These are phyloP conservation scores for Leptobrachium ailaonicum DNA, from an alignment of 2,113 vertebrate species.

Conservation along the genomic window DNA sequence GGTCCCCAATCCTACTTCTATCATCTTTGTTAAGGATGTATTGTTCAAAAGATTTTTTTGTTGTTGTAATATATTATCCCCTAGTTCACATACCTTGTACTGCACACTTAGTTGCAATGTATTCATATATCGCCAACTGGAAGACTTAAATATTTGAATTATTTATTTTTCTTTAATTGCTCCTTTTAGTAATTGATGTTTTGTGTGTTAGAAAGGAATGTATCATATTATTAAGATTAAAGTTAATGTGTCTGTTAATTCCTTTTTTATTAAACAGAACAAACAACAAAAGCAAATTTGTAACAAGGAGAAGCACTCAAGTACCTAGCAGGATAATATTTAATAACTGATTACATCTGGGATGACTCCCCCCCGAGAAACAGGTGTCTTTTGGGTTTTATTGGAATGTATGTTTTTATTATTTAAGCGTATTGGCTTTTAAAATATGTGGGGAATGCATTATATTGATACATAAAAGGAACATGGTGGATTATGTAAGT, in stretches of 20 bases:
- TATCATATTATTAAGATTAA: not conserved
- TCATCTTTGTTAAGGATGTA: too few species aligned
- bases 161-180: too few species aligned
- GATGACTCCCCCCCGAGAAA: not conserved
- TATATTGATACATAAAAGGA: not conserved
- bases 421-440: not conserved
- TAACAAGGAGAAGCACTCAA: not conserved
- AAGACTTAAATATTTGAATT: too few species aligned
- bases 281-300: not conserved
- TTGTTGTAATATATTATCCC: too few species aligned
- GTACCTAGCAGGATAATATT: not conserved
- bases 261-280: constrained; percentile 35
- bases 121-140: too few species aligned
- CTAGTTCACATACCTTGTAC: too few species aligned
- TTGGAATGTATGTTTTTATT: not conserved
- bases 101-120: too few species aligned
- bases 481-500: too few species aligned
- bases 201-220: too few species aligned
- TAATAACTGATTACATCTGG: not conserved
- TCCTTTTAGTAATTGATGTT: too few species aligned
- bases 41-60: too few species aligned
- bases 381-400: not conserved
- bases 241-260: constrained; percentile 13
- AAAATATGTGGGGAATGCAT: not conserved
- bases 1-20: too few species aligned